Conservation (phyloP, 2,888 invertebrate species). For the Xylocampa areola region DNA sequence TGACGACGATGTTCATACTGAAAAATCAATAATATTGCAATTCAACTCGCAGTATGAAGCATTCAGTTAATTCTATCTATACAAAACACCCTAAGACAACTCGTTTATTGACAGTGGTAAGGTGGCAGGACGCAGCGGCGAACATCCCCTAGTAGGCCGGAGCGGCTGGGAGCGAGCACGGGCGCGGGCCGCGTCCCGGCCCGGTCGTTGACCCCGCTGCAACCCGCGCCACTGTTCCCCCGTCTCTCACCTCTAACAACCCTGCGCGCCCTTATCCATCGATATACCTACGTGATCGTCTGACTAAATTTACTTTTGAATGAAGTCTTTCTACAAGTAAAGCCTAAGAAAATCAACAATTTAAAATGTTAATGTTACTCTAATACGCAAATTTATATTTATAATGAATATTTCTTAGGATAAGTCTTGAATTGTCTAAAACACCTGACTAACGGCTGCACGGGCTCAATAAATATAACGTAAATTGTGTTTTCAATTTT, state of each 20-base stretch:
- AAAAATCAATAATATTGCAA: constrained; percentile 18
- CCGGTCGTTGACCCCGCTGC: constrained; percentile 61
- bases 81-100: constrained; percentile 4
- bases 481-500: no score
- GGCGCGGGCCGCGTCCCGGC: constrained; percentile 33
- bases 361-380: no score
- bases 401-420: no score
- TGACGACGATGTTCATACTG: constrained; percentile 4
- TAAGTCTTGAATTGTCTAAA: no score
- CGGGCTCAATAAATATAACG: no score
- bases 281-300: not conserved
- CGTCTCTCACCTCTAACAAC: constrained; percentile 26
- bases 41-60: constrained; percentile 1
- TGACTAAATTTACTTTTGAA: not conserved
- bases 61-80: not conserved
- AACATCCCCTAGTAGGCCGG: constrained; percentile 38
- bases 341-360: no score
- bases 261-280: constrained; percentile 26
- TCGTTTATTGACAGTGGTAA: constrained; percentile 16
- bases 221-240: constrained; percentile 48
- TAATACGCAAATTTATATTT: no score
- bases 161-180: constrained; percentile 13
- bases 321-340: no score
- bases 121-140: constrained; percentile 16
- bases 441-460: no score